Evolutionary conservation across 2,113 vertebrate species (phyloP), one percentile per base, ranked within the genome.

Genomic region (Marmota monax): DNA sequence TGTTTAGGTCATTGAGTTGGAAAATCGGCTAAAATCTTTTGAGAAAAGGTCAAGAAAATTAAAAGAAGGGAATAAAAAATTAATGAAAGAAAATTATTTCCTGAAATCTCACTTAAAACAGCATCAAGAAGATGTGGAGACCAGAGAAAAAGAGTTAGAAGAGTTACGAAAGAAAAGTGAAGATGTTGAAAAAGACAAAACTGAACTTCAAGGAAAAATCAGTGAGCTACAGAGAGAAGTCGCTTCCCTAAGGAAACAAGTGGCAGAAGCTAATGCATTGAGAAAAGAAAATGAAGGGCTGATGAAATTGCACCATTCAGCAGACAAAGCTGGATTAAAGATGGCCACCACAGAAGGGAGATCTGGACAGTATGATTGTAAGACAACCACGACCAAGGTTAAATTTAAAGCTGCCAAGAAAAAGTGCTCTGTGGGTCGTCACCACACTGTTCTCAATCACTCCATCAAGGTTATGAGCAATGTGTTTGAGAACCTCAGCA

Each of bases 401-500:
- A 99, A 99, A 98, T 98, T 99, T 97, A 99, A 99, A 99, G 97
- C 98, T 91, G 98, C 96, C 45, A 98, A 98, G 97, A 99, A 98
- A 98, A 99, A 98, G 97, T 98, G 98, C 93, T 97, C 97, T 88
- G 97, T 97, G 98, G 99, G 97, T 98, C 97, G 88, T 97, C 98
- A 98, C 98, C 98, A 98, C 97, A 98, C 97, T 98, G 98, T 98
- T 98, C 98, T 99, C 98, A 98, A 99, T 98, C 98, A 99, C 99
- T 99, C 99, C 98, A 99, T 99, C 99, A 99, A 99, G 99, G 99
- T 99, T 99, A 99, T 98, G 98, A 99, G 99, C 98, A 98, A 98
- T 97, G 93, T 98, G 98, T 99, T 98, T 98, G 98, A 99, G 98
- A 99, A 99, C 98, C 99, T 99, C 96, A 98, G 98, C 98, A 99